phyloP scores from a whole-genome alignment of 2,113 vertebrate species.

The Corydoras sp. region DNA sequence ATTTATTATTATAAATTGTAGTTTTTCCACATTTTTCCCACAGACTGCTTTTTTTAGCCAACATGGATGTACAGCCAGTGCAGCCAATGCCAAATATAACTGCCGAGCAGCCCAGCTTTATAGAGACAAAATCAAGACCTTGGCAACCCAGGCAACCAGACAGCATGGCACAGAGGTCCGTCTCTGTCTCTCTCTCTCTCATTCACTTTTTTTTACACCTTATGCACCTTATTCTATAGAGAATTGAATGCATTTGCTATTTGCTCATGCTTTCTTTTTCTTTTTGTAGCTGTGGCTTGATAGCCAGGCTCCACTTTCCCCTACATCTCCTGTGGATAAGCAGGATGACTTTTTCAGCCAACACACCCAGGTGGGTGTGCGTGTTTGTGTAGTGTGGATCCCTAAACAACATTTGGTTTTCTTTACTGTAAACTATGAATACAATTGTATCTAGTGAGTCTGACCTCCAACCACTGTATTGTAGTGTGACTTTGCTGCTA shows the following conservation, averaged over 20 bases:
- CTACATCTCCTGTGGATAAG: constrained; percentile 71
- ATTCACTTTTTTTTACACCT: too few relatives aligned
- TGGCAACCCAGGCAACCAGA: constrained; percentile 78
- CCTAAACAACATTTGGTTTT: too few relatives aligned
- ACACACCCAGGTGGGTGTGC: constrained; percentile 61
- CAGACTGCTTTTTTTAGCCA: constrained; percentile 85
- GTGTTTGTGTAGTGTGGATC: constrained; percentile 21
- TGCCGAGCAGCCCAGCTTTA: constrained; percentile 83
- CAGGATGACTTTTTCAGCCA: constrained; percentile 89
- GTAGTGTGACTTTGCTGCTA: too few relatives aligned
- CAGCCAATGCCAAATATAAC: constrained; percentile 88
- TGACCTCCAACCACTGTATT: too few relatives aligned
- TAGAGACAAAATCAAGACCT: constrained; percentile 77
- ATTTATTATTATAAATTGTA: neutral
- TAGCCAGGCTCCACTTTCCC: constrained; percentile 63
- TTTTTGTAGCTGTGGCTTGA: constrained; percentile 82
- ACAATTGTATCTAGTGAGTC: too few relatives aligned
- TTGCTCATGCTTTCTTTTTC: neutral
- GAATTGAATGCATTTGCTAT: neutral
- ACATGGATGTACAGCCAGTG: constrained; percentile 74
- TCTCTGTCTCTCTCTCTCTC: too few relatives aligned
- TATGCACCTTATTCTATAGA: too few relatives aligned
- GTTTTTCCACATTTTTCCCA: neutral
- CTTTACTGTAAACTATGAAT: too few relatives aligned
- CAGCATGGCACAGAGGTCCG: constrained; percentile 82